Evolutionary conservation across 2,113 vertebrate genomes (phyloP).

Genomic region (Lepisosteus osseus): DNA sequence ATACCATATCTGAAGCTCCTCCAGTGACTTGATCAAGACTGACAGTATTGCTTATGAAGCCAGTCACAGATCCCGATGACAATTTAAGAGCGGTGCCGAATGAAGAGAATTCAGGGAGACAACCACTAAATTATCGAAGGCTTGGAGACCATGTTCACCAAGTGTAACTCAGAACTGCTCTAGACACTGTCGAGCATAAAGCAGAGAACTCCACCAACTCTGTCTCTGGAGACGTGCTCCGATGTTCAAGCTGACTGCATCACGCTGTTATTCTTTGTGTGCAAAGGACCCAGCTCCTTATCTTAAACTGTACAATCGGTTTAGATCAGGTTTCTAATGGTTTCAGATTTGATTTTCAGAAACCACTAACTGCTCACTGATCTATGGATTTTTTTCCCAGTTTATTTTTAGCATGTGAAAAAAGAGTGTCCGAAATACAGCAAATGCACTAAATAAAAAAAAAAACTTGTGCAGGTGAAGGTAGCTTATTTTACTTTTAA

Average conservation of each 20-base stretch:
- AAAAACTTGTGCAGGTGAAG: too few relatives aligned
- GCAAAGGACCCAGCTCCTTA: background rate
- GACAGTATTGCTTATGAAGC: constrained; percentile 11
- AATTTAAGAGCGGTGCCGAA: background rate
- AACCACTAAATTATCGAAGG: constrained; percentile 8
- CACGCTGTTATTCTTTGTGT: background rate
- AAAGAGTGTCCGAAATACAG: background rate
- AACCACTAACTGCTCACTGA: background rate
- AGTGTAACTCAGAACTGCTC: constrained; percentile 10
- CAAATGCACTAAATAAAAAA: too few relatives aligned
- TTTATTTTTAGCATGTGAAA: background rate
- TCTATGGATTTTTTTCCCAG: background rate
- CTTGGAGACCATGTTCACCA: background rate
- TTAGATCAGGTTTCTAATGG: background rate
- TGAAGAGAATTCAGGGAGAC: constrained; percentile 8
- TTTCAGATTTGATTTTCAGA: background rate
- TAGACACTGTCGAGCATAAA: background rate
- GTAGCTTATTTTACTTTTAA: too few relatives aligned
- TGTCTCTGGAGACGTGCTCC: background rate
- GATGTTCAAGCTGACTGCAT: background rate
- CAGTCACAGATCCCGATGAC: constrained; percentile 9
- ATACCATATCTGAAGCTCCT: background rate
- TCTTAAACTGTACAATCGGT: background rate
- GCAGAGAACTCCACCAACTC: constrained; percentile 5
- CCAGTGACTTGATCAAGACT: constrained; percentile 3